Conservation (phyloP, 1,140 invertebrate species). For the Brachionus sp. region DNA sequence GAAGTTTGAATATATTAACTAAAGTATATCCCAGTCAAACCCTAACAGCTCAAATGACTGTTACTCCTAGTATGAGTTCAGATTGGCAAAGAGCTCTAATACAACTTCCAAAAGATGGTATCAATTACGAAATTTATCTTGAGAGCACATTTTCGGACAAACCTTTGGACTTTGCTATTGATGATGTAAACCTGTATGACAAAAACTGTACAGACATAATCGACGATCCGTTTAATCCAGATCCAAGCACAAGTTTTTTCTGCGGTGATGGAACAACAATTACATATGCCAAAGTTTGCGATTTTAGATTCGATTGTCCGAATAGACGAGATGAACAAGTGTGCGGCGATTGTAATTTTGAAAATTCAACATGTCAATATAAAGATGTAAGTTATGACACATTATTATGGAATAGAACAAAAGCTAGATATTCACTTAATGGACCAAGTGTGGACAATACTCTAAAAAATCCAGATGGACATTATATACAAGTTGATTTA, state of each 20-base stretch:
- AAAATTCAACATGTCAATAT: slow-evolving; percentile 45
- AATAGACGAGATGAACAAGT: slow-evolving; percentile 48
- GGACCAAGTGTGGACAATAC: slow-evolving; percentile 36
- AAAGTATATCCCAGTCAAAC: neutral
- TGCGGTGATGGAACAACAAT: slow-evolving; percentile 49
- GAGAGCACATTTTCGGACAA: slow-evolving; percentile 31
- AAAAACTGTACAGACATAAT: neutral
- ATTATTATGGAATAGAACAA: slow-evolving; percentile 39
- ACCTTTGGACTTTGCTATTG: slow-evolving; percentile 48
- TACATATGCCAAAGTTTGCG: slow-evolving; percentile 47
- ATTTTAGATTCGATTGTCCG: slow-evolving; percentile 49
- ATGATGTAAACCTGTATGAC: slow-evolving; percentile 49
- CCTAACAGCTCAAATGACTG: neutral
- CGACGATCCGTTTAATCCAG: slow-evolving; percentile 30
- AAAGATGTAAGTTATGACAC: slow-evolving; percentile 24
- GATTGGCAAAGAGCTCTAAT: slow-evolving; percentile 12
- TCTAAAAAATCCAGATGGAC: neutral
- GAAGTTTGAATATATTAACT: neutral
- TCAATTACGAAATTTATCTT: slow-evolving; percentile 35
- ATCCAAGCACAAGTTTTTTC: slow-evolving; percentile 45
- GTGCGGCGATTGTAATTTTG: slow-evolving; percentile 49
- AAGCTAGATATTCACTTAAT: slow-evolving; percentile 42
- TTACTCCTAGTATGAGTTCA: neutral
- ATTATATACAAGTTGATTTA: slow-evolving; percentile 13
- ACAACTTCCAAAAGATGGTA: neutral